phyloP scores from a whole-genome alignment of 2,888 invertebrate species.

The Perithous albicinctus region DNA sequence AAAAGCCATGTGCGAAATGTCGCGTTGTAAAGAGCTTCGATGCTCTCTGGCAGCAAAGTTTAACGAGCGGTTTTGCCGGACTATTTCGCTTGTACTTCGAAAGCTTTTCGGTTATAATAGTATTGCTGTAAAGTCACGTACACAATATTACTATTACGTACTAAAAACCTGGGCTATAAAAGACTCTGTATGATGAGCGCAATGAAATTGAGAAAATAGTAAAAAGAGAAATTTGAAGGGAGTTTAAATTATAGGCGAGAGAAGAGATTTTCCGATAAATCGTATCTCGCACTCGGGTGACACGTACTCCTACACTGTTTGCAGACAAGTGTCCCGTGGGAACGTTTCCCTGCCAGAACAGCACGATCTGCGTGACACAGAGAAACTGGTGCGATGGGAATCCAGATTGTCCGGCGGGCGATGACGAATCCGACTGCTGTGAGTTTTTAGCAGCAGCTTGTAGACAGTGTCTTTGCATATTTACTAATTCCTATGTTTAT shows the following conservation, averaged over 20 bases:
- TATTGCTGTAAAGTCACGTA: not conserved
- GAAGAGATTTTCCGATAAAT: slow-evolving; percentile 35
- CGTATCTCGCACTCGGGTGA: slow-evolving; percentile 21
- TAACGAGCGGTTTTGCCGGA: slow-evolving; percentile 39
- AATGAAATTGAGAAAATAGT: not conserved
- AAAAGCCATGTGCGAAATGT: slow-evolving; percentile 60
- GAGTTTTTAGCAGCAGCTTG: slow-evolving; percentile 69
- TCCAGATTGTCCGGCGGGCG: slow-evolving; percentile 84
- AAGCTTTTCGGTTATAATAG: not conserved
- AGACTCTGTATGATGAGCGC: too few relatives aligned
- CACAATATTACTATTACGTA: not conserved
- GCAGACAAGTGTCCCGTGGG: slow-evolving; percentile 86
- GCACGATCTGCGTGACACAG: slow-evolving; percentile 86
- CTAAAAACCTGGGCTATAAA: not conserved
- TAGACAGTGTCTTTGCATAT: not conserved
- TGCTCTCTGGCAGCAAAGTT: slow-evolving; percentile 24
- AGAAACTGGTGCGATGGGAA: slow-evolving; percentile 86
- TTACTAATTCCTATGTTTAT: not conserved
- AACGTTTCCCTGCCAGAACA: slow-evolving; percentile 86
- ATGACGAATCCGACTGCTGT: slow-evolving; percentile 84
- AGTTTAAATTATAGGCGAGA: not conserved
- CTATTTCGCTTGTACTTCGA: not conserved
- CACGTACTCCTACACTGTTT: slow-evolving; percentile 57
- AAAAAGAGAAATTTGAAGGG: not conserved
- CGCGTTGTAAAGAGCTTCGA: slow-evolving; percentile 41